These are phyloP conservation scores for Dendrocincla fuliginosa DNA, from an alignment of 2,797 vertebrate genomes.

Conservation along the genomic window DNA sequence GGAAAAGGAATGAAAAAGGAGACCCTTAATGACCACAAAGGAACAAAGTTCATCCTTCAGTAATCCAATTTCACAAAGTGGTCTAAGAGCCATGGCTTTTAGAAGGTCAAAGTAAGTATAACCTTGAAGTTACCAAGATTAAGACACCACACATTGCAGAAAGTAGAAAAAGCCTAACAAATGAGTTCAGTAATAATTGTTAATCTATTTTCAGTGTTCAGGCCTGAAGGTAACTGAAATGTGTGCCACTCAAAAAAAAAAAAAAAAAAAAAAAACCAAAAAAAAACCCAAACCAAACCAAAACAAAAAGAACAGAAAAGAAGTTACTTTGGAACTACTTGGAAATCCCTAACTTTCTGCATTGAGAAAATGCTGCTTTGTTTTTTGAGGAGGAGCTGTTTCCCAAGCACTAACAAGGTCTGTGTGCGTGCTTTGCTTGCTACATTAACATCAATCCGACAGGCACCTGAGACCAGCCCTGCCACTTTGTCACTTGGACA, in stretches of 20 bases:
- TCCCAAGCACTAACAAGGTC: background rate
- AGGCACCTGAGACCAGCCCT: background rate
- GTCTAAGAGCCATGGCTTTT: background rate
- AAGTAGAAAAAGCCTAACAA: background rate
- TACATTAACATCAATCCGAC: background rate
- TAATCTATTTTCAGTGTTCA: background rate
- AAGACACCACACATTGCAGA: background rate
- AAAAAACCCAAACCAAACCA: background rate
- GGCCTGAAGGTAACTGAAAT: background rate
- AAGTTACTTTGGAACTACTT: background rate
- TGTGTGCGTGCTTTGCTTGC: background rate
- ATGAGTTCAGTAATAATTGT: background rate
- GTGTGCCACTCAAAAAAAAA: background rate
- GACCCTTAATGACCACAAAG: background rate
- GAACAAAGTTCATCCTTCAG: background rate
- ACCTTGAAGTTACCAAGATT: background rate
- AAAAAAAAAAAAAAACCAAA: background rate
- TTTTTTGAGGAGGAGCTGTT: background rate
- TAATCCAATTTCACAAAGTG: constrained; percentile 10
- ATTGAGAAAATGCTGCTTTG: background rate
- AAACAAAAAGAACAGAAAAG: no score
- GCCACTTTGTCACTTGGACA: background rate
- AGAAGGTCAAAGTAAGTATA: background rate
- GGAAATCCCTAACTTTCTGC: background rate
- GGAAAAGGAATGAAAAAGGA: background rate